Base-by-base conservation (phyloP, 2,888 invertebrate species). In the Heliconius hortense region DNA sequence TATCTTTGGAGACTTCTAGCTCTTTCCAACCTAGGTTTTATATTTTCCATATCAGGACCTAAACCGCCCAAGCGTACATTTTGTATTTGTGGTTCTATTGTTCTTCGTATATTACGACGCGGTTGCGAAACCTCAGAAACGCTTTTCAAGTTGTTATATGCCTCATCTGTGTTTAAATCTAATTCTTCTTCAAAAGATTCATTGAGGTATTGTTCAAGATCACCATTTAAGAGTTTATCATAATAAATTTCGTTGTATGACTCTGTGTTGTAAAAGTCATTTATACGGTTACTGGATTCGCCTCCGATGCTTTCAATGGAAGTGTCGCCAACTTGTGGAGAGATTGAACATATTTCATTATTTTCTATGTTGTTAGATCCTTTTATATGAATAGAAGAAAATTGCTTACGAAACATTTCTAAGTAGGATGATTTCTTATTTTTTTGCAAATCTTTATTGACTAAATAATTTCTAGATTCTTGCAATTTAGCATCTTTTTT, bases 1-100 rank as follows among this genome's bases (percentile, higher is more conserved):
- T 94, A 94, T 79, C 94, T 88, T 82, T 94, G 94, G 39, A 94
- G 86, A 73, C 94, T 93, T 79, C 91, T 86, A 68, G 94, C 93
- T 85, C 94, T 87, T 81, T 93, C 93, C 62, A 93, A 79, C 76
- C 92, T 87, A 26, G 94, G 94, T 80, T 87, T 91, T 21, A 93
- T 92, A 67, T 86, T 87, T 79, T 93, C 92, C 76, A 90, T 80
- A 76, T 94, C 94, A 24, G 94, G 92, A 4, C 94, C 94, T 35
- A 94, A 81, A 0, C 94, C 94, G 53, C 94, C 93, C 15, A 93
- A 79, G 79, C 89, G 92, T 1, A 93, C 79, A 80, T 85, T 88
- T 73, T 85, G 85, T 35, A 86, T 80, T 0, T 89, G 89, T 69
- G 86, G 86, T 28, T 85, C 84, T 24, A 88, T 86, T 21, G 84